Percentiles rank a stretch among this genome's conserved stretches.
Conservation (phyloP, 2,888 invertebrate genomes). For the Dasysyrphus tricinctus region DNA sequence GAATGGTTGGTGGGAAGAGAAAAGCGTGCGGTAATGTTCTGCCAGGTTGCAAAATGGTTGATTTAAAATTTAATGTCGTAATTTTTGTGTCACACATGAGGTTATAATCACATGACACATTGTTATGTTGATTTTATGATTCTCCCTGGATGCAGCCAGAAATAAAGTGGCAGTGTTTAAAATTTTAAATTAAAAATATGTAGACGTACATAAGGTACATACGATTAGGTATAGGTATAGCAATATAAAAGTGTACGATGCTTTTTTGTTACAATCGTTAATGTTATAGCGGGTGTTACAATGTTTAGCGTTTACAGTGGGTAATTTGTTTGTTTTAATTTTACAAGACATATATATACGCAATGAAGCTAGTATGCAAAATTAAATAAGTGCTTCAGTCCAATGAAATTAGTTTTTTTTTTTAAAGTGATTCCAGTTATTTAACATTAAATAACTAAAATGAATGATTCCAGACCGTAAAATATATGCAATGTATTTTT, state of each 20-base stretch:
- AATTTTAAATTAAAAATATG: slow-evolving; percentile 64
- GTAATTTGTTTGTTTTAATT: neutral
- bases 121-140: slow-evolving; percentile 75
- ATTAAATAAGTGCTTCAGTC: neutral
- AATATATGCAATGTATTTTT: too few species aligned
- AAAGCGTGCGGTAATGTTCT: slow-evolving; percentile 22
- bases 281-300: slow-evolving; percentile 17
- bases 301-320: neutral
- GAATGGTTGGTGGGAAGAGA: neutral
- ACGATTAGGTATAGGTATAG: neutral
- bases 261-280: neutral
- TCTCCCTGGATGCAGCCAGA: slow-evolving; percentile 43
- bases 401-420: neutral
- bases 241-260: slow-evolving; percentile 4
- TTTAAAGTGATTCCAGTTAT: too few species aligned
- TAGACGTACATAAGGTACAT: neutral
- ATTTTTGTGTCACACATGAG: slow-evolving; percentile 75
- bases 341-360: neutral
- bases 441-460: too few species aligned
- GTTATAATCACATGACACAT: slow-evolving; percentile 75
- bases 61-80: slow-evolving; percentile 74
- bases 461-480: too few species aligned
- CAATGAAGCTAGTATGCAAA: neutral
- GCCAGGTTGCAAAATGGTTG: slow-evolving; percentile 60
- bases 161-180: slow-evolving; percentile 65